These are phyloP conservation scores for Ceryle rudis DNA, from an alignment of 2,797 vertebrate genomes.

Conservation along the genomic window DNA sequence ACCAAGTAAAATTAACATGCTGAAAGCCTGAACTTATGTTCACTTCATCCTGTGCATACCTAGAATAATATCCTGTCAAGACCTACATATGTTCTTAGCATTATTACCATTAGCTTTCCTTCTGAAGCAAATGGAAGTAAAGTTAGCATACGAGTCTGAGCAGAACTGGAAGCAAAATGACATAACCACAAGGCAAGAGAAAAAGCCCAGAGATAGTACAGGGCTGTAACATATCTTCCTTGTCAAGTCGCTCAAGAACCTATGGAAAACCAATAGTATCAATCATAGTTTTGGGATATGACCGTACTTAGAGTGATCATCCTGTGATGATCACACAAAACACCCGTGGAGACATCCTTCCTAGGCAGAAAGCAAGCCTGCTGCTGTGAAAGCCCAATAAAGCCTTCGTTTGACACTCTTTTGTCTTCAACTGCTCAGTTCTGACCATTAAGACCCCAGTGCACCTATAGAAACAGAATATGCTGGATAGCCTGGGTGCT, in stretches of 20 bases:
- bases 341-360: background rate
- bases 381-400: background rate
- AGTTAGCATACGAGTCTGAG: background rate
- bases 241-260: background rate
- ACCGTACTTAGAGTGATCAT: background rate
- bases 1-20: background rate
- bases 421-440: background rate
- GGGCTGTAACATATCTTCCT: background rate
- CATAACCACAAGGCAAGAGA: background rate
- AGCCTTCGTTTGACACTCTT: background rate
- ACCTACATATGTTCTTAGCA: background rate
- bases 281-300: background rate
- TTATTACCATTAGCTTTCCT: background rate
- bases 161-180: background rate
- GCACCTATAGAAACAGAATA: background rate
- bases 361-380: background rate
- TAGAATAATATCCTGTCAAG: background rate
- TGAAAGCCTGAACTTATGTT: background rate
- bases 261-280: background rate
- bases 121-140: background rate
- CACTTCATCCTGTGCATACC: background rate
- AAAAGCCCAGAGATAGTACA: background rate
- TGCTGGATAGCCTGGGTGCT: background rate
- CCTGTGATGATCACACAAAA: background rate
- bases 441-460: background rate